These are phyloP conservation scores for Danaus chrysippus DNA, from an alignment of 2,888 invertebrate species.

Conservation along the genomic window DNA sequence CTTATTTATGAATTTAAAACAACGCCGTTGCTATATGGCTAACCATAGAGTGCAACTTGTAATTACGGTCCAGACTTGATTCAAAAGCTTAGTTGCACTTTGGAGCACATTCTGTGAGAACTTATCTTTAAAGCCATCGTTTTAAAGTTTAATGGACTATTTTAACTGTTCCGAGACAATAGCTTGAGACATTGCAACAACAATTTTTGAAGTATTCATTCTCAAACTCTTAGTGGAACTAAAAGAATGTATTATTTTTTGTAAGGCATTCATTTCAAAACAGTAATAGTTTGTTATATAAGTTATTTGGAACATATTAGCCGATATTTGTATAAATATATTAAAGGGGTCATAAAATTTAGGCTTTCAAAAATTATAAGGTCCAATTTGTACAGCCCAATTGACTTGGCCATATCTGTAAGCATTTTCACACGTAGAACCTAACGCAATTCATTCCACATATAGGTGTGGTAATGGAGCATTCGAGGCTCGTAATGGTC, in stretches of 20 bases:
- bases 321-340: background rate
- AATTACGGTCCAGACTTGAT: constrained; percentile 20
- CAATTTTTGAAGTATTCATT: background rate
- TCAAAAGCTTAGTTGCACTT: constrained; percentile 27
- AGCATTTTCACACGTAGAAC: constrained; percentile 26
- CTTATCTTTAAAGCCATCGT: constrained; percentile 25
- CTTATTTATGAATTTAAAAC: background rate
- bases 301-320: background rate
- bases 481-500: constrained; percentile 26
- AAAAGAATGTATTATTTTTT: too few species aligned
- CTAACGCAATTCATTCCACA: constrained; percentile 29
- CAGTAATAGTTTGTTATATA: background rate
- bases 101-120: constrained; percentile 20
- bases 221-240: background rate
- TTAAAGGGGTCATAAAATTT: background rate
- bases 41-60: constrained; percentile 15
- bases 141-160: constrained; percentile 36
- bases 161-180: constrained; percentile 31
- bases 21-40: constrained; percentile 11
- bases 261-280: too few species aligned
- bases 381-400: constrained; percentile 18
- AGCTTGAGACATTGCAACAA: constrained; percentile 14
- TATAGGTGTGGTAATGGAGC: constrained; percentile 33
- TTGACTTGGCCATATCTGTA: constrained; percentile 9
- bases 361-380: constrained; percentile 12